Base-by-base conservation (phyloP, 2,113 vertebrate genomes). In the Phaethornis superciliosus region DNA sequence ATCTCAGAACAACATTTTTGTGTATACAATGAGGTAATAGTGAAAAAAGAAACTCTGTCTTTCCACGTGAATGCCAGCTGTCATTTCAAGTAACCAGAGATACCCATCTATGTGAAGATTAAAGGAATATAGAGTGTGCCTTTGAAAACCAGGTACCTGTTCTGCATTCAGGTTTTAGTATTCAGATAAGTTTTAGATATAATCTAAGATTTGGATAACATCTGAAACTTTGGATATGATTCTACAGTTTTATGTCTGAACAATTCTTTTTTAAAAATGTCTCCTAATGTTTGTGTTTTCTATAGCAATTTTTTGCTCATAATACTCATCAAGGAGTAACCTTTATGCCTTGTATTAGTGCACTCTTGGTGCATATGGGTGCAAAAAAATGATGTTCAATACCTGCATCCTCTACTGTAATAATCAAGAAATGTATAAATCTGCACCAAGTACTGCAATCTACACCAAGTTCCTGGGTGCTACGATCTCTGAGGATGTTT, bases 1-100 rank as follows among this genome's bases (percentile, higher is more conserved):
- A 62, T 93, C 83, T 83, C 75, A 87, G 74, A 81, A 64, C 27
- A 88, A 91, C 44, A 0, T 81, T 95, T 95, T 88, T 91, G 88
- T 94, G 21, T 88, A 76, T 92, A 89, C 71, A 88, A 85, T 96
- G 95, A 95, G 89, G 95, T 95, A 96, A 94, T 71, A 70, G 78
- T 76, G 89, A 92, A 91, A 78, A 89, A 95, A 92, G 92, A 75
- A 95, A 95, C 76, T 77, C 85, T 82, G 85, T 93, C 79, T 30
- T 96, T 97, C 88, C 89, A 75, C 12, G 33, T 91, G 85, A 94
- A 84, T 94, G 82, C 93, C 88, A 81, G 56, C 69, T 95, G 94
- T 94, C 94, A 58, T 91, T 95, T 88, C 82, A 83, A 71, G 44
- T 93, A 93, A 88, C 15, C n/a, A 81, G 91, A 94, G 96, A 96